phyloP scores from a whole-genome alignment of 2,888 invertebrate species.

The Sinotaia quadrata region DNA sequence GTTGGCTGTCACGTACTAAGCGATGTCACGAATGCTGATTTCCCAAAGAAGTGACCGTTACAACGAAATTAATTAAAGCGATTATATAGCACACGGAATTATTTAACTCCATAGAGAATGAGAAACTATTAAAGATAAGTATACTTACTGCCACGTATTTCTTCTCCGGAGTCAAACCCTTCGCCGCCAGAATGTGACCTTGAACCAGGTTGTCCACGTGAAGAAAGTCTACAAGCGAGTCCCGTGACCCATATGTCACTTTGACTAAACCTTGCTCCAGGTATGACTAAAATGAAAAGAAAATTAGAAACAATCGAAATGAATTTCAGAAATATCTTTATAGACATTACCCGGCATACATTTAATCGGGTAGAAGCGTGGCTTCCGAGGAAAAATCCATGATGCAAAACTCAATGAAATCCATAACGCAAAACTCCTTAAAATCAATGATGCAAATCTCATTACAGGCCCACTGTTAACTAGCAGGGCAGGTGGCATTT shows the following conservation, averaged over 20 bases:
- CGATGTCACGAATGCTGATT: too few relatives aligned
- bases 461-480: too few relatives aligned
- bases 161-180: conserved; percentile 48
- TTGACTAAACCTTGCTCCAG: conserved; percentile 61
- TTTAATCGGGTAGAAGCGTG: too few relatives aligned
- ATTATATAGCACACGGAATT: neutral
- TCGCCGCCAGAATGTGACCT: conserved; percentile 67
- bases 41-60: neutral
- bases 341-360: too few relatives aligned
- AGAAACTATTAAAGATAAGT: neutral
- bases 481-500: too few relatives aligned
- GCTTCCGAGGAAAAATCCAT: too few relatives aligned
- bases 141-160: conserved; percentile 58
- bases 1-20: too few relatives aligned
- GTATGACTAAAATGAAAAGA: conserved; percentile 24
- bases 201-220: conserved; percentile 71
- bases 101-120: neutral
- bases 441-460: too few relatives aligned
- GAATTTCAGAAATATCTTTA: too few relatives aligned
- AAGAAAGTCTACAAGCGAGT: conserved; percentile 68
- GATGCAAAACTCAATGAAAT: too few relatives aligned
- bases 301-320: neutral
- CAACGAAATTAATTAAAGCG: neutral
- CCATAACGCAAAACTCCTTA: too few relatives aligned
- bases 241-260: conserved; percentile 58